Evolutionary conservation across 1,140 invertebrate species (phyloP).

Genomic region (Drosophila lacteicornis): DNA sequence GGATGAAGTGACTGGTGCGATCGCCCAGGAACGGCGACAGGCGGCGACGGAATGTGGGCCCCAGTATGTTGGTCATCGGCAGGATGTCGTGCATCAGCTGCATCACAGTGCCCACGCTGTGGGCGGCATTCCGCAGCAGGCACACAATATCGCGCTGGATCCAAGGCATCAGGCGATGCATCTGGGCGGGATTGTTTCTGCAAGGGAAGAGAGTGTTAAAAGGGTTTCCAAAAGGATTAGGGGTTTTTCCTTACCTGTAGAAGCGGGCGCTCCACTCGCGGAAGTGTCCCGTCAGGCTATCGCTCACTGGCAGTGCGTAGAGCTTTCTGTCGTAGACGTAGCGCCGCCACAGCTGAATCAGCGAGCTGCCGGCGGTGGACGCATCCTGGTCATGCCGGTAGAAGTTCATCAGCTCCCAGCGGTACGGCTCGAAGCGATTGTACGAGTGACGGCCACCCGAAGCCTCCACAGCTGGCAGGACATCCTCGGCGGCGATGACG

Average conservation of each 20-base stretch:
- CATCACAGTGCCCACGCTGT: constrained; percentile 88
- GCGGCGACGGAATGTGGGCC: constrained; percentile 89
- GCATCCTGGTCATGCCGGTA: constrained; percentile 74
- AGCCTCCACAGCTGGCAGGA: constrained; percentile 16
- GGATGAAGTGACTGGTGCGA: constrained; percentile 92
- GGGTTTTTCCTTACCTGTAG: constrained; percentile 86
- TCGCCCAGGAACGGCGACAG: constrained; percentile 86
- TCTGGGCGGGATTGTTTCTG: constrained; percentile 91
- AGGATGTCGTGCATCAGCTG: constrained; percentile 90
- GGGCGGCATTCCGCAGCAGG: constrained; percentile 89
- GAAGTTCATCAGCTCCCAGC: constrained; percentile 69
- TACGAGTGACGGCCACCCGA: constrained; percentile 26
- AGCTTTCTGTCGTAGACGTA: constrained; percentile 91
- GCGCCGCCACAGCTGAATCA: constrained; percentile 86
- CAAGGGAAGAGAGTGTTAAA: constrained; percentile 2
- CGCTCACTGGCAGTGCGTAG: constrained; percentile 89
- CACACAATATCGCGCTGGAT: constrained; percentile 91
- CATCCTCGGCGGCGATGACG: constrained; percentile 34
- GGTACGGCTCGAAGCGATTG: constrained; percentile 71
- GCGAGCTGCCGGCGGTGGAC: constrained; percentile 40
- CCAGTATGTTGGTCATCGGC: constrained; percentile 89
- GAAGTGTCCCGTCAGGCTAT: constrained; percentile 87
- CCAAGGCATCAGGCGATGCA: constrained; percentile 94
- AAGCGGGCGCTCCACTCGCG: constrained; percentile 91
- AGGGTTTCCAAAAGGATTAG: constrained; percentile 4